Conservation (phyloP, 2,113 vertebrate genomes). For the Bufo gargarizans region DNA sequence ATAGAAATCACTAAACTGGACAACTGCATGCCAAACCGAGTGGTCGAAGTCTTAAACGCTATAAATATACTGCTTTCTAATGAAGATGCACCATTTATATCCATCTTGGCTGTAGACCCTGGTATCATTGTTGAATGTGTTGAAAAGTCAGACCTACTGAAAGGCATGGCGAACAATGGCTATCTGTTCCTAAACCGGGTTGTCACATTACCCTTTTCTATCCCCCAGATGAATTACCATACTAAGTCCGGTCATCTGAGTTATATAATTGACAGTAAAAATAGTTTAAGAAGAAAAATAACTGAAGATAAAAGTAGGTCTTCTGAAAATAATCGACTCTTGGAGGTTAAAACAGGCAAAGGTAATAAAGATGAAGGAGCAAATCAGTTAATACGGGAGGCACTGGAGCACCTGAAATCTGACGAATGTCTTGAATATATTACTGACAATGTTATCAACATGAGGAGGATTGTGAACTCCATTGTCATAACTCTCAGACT, state of each 20-base stretch:
- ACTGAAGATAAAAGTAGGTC: background rate
- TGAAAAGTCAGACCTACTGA: constrained; percentile 70
- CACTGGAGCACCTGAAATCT: constrained; percentile 18
- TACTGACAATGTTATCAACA: constrained; percentile 73
- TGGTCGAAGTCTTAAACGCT: constrained; percentile 75
- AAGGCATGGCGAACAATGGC: constrained; percentile 69
- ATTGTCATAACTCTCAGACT: constrained; percentile 72
- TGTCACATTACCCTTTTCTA: constrained; percentile 76
- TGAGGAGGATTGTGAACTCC: constrained; percentile 78
- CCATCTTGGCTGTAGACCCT: constrained; percentile 78
- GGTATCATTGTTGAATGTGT: constrained; percentile 75
- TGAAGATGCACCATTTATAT: constrained; percentile 77
- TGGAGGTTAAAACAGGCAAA: no score
- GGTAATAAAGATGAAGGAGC: background rate
- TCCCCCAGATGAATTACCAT: constrained; percentile 70
- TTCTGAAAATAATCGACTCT: background rate
- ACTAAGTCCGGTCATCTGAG: constrained; percentile 69
- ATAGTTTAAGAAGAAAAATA: no score
- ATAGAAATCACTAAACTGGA: constrained; percentile 79
- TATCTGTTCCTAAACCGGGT: constrained; percentile 74
- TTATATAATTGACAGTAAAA: constrained; percentile 57
- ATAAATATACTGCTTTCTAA: constrained; percentile 82
- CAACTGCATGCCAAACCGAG: constrained; percentile 75
- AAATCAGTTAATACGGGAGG: constrained; percentile 5
- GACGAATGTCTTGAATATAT: constrained; percentile 65